phyloP scores from a whole-genome alignment of 2,888 invertebrate species.

The Autographa gamma region DNA sequence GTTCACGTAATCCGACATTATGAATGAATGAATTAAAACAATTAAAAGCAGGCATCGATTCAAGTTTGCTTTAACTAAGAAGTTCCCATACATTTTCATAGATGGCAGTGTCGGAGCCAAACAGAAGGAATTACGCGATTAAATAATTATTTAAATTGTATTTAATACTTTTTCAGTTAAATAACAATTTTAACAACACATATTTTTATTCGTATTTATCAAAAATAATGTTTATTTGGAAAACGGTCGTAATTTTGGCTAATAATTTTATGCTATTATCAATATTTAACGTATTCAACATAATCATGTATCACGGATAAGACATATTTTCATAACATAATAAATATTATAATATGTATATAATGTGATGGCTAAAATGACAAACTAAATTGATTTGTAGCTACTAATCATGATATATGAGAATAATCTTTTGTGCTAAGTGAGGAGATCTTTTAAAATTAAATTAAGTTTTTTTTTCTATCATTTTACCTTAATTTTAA shows the following conservation, averaged over 20 bases:
- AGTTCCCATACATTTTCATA: slow-evolving; percentile 28
- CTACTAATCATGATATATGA: neutral
- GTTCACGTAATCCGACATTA: neutral
- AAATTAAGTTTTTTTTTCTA: neutral
- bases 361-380: neutral
- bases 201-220: no score
- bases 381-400: slow-evolving; percentile 3
- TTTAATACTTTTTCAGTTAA: no score
- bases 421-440: neutral
- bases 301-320: neutral
- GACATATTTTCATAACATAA: neutral
- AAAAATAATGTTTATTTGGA: no score
- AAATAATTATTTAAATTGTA: slow-evolving; percentile 3
- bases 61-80: neutral
- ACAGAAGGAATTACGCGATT: neutral
- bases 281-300: slow-evolving; percentile 2
- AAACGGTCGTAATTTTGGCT: neutral
- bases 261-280: neutral
- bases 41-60: slow-evolving; percentile 10
- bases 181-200: no score
- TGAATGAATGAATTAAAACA: neutral
- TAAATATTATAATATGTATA: no score
- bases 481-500: neutral
- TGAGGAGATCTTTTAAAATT: neutral
- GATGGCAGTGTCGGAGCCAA: slow-evolving; percentile 40